Evolutionary conservation across 2,888 invertebrate species (phyloP), one percentile per base, ranked within the genome.

Genomic region (Polietes domitor): DNA sequence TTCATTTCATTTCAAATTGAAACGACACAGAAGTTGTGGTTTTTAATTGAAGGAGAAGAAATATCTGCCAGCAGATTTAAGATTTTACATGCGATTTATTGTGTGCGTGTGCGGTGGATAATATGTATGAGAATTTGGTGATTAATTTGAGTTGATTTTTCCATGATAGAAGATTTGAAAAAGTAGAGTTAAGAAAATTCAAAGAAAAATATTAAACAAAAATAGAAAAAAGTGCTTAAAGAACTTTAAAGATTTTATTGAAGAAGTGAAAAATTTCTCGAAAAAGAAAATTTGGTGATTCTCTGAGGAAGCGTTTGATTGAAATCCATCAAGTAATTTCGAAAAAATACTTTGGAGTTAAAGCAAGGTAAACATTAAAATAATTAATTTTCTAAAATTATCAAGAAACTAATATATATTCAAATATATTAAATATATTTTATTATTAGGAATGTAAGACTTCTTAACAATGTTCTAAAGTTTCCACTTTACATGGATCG

Each of bases 311-410:
- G 47, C n/a, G 47, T 47, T 47, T n/a, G n/a, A n/a, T n/a, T 47
- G 47, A 4, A 47, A 47, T 47, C 7, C n/a, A n/a, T 32, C 32
- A 32, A 32, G 9, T 4, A 32, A 32, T 9, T 6, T 4, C 9
- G 32, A 2, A 47, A 12, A 47, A 47, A n/a, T n/a, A n/a, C n/a
- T n/a, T 47, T 47, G 47, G 12, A 47, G 47, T 47, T 47, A 1
- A 47, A 71, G 28, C 26, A 50, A 76, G 61, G 74, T 75, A 80
- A 80, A 71, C 71, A 75, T 47, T 32, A 6, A 17, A n/a, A 58
- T 50, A 17, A 9, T 26, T 32, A n/a, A n/a, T n/a, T n/a, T n/a
- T n/a, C n/a, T n/a, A n/a, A n/a, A n/a, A n/a, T n/a, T n/a, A n/a
- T n/a, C n/a, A n/a, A n/a, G n/a, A n/a, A n/a, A n/a, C n/a, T n/a